Percentiles rank a stretch among this genome's conserved stretches.
These are phyloP conservation scores for Rhyacophila evoluta DNA, from an alignment of 2,888 invertebrate species.

Conservation along the genomic window DNA sequence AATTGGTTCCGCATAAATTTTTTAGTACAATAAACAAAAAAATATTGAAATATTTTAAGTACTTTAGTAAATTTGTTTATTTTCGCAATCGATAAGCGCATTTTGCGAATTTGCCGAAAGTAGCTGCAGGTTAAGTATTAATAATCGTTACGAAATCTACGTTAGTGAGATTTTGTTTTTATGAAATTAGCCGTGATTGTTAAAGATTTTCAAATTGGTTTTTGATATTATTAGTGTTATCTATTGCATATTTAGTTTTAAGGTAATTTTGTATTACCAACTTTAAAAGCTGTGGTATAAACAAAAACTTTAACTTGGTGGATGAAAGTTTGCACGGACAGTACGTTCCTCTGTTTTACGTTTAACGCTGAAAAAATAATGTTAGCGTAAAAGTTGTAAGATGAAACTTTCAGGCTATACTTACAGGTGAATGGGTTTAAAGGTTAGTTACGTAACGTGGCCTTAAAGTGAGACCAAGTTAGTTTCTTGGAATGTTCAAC, in stretches of 20 bases:
- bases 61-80: no score
- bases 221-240: no score
- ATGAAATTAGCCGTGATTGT: no score
- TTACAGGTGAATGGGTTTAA: conserved; percentile 34
- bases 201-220: no score
- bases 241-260: neutral
- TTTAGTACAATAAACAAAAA: no score
- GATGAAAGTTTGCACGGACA: neutral
- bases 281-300: neutral
- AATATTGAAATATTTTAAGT: no score
- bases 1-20: no score
- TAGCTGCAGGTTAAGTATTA: no score
- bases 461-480: conserved; percentile 18
- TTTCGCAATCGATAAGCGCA: no score
- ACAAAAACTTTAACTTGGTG: neutral
- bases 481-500: conserved; percentile 13
- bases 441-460: conserved; percentile 31
- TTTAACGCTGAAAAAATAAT: conserved; percentile 1
- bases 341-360: neutral
- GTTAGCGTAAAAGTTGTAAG: conserved; percentile 23
- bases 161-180: no score
- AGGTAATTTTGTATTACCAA: neutral
- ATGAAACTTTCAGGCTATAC: conserved; percentile 4
- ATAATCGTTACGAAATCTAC: no score
- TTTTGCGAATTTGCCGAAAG: no score